These are phyloP conservation scores for Pangasius djambal DNA, from an alignment of 2,797 vertebrate species.

Conservation along the genomic window DNA sequence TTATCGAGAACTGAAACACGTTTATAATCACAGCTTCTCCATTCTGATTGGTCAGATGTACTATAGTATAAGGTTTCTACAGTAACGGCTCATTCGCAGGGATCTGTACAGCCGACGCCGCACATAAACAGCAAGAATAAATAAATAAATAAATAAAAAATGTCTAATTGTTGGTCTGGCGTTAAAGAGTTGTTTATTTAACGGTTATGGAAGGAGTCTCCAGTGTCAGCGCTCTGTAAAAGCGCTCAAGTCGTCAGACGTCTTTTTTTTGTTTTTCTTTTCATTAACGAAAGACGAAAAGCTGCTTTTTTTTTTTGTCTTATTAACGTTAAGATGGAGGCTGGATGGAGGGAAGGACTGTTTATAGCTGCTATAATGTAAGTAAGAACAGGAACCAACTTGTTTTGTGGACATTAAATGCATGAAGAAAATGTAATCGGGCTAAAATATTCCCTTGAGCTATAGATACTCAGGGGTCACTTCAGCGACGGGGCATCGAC, in stretches of 20 bases:
- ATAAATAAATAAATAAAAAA: too few species aligned
- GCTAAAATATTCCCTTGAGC: neutral
- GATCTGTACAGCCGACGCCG: neutral
- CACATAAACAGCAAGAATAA: neutral
- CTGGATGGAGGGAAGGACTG: neutral
- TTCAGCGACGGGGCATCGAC: neutral
- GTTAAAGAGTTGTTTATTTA: neutral
- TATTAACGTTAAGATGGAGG: neutral
- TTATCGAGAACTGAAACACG: neutral
- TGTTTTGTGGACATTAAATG: neutral
- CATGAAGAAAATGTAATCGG: too few species aligned
- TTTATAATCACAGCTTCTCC: neutral
- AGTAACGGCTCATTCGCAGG: neutral
- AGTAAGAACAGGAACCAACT: neutral
- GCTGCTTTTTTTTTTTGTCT: too few species aligned
- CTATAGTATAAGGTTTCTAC: neutral
- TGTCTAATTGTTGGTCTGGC: too few species aligned
- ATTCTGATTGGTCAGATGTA: neutral
- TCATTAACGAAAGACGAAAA: too few species aligned
- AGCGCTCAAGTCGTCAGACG: too few species aligned
- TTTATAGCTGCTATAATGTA: neutral
- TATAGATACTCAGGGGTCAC: neutral
- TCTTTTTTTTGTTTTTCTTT: too few species aligned
- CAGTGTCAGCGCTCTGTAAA: neutral
- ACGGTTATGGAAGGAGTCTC: neutral